Percentiles rank a stretch among this genome's conserved stretches.
Evolutionary conservation across 2,888 invertebrate genomes (phyloP).

Genomic region (Chaetogeoica ovagalla): DNA sequence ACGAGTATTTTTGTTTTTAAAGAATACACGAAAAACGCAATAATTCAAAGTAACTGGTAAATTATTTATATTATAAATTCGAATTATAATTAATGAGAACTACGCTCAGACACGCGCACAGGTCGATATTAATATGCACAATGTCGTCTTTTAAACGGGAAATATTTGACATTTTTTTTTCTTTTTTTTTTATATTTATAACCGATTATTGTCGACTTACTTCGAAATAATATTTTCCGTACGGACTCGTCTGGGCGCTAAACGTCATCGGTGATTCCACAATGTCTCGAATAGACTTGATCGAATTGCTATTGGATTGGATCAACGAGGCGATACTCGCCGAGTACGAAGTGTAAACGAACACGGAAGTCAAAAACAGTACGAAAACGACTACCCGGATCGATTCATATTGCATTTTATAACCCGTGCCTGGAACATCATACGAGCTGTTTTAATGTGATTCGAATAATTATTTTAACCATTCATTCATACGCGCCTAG

Average conservation of each 20-base stretch:
- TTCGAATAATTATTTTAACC: too few relatives aligned
- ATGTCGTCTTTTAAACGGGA: too few relatives aligned
- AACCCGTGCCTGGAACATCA: neutral
- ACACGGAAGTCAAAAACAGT: slow-evolving; percentile 65
- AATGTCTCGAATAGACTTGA: slow-evolving; percentile 68
- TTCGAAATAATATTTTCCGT: slow-evolving; percentile 70
- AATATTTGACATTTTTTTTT: too few relatives aligned
- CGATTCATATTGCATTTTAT: neutral
- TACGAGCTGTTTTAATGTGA: neutral
- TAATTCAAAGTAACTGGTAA: too few relatives aligned
- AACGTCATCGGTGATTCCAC: slow-evolving; percentile 69
- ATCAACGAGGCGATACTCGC: slow-evolving; percentile 76
- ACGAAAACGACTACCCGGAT: neutral
- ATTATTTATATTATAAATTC: too few relatives aligned
- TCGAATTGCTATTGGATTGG: slow-evolving; percentile 72
- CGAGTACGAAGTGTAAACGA: slow-evolving; percentile 74
- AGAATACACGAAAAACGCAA: too few relatives aligned
- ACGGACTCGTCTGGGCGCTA: slow-evolving; percentile 72
- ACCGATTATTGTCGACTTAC: slow-evolving; percentile 60
- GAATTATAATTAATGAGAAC: too few relatives aligned
- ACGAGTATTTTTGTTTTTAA: too few relatives aligned
- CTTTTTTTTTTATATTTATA: too few relatives aligned
- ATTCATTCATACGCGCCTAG: too few relatives aligned
- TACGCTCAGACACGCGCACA: too few relatives aligned
- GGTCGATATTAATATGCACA: too few relatives aligned